phyloP scores from a whole-genome alignment of 2,888 invertebrate species.

The Parnassius apollo region DNA sequence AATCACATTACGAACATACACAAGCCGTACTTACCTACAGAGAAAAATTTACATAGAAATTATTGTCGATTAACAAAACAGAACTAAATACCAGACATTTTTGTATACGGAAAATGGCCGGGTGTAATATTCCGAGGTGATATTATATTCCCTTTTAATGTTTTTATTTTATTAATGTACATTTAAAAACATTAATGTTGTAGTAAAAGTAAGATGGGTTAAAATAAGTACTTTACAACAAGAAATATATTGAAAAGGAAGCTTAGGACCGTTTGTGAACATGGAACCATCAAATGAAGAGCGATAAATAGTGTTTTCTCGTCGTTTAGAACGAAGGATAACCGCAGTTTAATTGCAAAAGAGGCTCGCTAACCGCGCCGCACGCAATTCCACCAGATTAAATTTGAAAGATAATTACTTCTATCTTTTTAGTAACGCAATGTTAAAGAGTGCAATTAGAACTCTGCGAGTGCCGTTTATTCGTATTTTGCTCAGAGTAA shows the following conservation, averaged over 20 bases:
- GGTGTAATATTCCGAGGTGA: background rate
- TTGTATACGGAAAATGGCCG: background rate
- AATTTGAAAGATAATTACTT: conserved; percentile 34
- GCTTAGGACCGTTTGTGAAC: background rate
- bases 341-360: conserved; percentile 34
- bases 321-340: conserved; percentile 9
- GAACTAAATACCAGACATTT: too few species aligned
- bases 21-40: too few species aligned
- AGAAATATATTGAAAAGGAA: background rate
- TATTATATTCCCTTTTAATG: background rate
- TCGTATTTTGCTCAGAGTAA: background rate
- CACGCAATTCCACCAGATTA: conserved; percentile 36
- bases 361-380: conserved; percentile 30
- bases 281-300: conserved; percentile 3
- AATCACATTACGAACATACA: too few species aligned
- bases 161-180: background rate
- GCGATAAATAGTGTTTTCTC: conserved; percentile 14
- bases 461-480: conserved; percentile 1
- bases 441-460: conserved; percentile 16
- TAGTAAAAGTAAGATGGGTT: conserved; percentile 1
- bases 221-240: background rate
- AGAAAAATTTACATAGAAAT: too few species aligned
- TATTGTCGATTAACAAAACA: too few species aligned
- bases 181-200: background rate
- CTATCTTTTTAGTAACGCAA: conserved; percentile 15